Evolutionary conservation across 2,888 invertebrate genomes (phyloP).

Genomic region (Machimus atricapillus): DNA sequence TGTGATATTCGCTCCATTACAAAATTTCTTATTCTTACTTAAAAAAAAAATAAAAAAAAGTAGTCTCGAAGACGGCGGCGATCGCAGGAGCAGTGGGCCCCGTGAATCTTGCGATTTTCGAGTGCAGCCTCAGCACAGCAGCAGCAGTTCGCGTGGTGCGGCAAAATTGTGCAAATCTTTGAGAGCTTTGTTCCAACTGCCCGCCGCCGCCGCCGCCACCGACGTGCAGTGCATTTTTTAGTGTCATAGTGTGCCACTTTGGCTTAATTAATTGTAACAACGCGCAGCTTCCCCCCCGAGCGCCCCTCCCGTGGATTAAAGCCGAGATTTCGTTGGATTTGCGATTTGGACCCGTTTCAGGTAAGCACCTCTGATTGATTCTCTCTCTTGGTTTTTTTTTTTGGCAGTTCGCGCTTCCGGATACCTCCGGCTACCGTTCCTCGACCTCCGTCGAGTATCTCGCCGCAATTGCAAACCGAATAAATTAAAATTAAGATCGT

Average conservation of each 20-base stretch:
- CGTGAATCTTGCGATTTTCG: not conserved
- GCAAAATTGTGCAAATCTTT: not conserved
- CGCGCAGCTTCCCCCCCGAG: not conserved
- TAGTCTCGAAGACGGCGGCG: not conserved
- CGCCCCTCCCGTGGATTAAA: not conserved
- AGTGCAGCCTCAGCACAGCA: not conserved
- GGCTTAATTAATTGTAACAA: not conserved
- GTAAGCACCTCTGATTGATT: not conserved
- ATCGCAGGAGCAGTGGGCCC: not conserved
- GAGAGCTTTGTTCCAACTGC: not conserved
- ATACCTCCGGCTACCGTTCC: not conserved
- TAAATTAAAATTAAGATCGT: slow-evolving; percentile 5
- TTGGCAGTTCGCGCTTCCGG: not conserved
- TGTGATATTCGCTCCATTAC: slow-evolving; percentile 6
- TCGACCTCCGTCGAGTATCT: not conserved
- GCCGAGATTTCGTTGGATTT: not conserved
- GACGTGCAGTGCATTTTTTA: not conserved
- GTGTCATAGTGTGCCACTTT: slow-evolving; percentile 30
- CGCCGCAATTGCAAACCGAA: not conserved
- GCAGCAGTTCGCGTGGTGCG: not conserved
- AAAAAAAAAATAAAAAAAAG: not conserved
- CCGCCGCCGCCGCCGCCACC: not conserved
- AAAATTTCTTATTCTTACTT: not conserved
- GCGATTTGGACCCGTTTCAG: not conserved
- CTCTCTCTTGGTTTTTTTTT: not conserved